Conservation (phyloP, 2,113 vertebrate species). For the Chunga burmeisteri region DNA sequence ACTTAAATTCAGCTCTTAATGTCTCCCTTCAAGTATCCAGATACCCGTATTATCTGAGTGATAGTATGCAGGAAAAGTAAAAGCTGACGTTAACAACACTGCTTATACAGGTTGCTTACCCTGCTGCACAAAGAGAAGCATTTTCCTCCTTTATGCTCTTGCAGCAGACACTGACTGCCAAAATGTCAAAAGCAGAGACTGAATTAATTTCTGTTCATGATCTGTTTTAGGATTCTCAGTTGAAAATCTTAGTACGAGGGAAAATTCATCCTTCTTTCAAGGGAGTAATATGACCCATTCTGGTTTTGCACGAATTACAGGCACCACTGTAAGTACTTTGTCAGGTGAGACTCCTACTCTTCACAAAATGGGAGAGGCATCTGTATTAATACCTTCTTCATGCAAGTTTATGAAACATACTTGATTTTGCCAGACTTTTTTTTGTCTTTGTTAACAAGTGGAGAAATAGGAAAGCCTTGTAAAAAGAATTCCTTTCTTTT, state of each 20-base stretch:
- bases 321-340: not conserved
- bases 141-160: not conserved
- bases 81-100: not conserved
- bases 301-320: not conserved
- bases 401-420: not conserved
- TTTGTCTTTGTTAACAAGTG: not conserved
- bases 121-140: not conserved
- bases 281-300: not conserved
- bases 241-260: not conserved
- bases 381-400: not conserved
- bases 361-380: not conserved
- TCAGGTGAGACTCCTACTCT: not conserved
- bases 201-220: not conserved
- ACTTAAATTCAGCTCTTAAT: not conserved
- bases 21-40: not conserved
- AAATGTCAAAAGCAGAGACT: not conserved
- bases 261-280: not conserved
- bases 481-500: not conserved
- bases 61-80: not conserved
- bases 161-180: not conserved
- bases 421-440: not conserved
- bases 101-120: not conserved
- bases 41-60: not conserved
- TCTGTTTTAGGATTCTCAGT: not conserved
- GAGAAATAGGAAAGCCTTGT: not conserved